Evolutionary conservation across 2,113 vertebrate species (phyloP).

Genomic region (Addax nasomaculatus): DNA sequence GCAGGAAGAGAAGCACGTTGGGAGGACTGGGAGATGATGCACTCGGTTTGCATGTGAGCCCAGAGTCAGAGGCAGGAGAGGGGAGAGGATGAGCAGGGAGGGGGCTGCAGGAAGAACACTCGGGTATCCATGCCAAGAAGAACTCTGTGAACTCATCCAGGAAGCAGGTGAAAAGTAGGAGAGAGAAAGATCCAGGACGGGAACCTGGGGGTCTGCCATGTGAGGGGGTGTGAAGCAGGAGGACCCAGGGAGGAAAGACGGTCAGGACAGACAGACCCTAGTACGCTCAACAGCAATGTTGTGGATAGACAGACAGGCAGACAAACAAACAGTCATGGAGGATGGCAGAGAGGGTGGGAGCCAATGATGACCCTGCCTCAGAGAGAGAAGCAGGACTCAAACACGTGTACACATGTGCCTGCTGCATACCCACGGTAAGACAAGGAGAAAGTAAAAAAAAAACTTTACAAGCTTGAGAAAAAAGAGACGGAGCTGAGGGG

Average conservation of each 20-base stretch:
- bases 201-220: rapidly evolving
- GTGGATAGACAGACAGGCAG: background rate
- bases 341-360: background rate
- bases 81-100: background rate
- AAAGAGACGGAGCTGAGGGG: background rate
- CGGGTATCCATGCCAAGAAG: background rate
- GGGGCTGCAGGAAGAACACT: background rate
- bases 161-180: rapidly evolving
- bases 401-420: rapidly evolving
- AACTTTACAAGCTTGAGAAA: background rate
- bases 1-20: background rate
- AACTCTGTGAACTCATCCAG: background rate
- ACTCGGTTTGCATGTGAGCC: background rate
- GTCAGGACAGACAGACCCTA: background rate
- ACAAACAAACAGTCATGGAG: background rate
- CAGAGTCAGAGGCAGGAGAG: background rate
- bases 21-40: background rate
- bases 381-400: background rate
- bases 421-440: background rate
- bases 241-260: background rate
- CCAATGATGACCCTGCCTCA: background rate
- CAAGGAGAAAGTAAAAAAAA: background rate
- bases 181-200: background rate
- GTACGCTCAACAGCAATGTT: background rate
- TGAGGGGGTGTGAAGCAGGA: background rate